phyloP scores from a whole-genome alignment of 2,797 vertebrate species.

The Thamnophis elegans region DNA sequence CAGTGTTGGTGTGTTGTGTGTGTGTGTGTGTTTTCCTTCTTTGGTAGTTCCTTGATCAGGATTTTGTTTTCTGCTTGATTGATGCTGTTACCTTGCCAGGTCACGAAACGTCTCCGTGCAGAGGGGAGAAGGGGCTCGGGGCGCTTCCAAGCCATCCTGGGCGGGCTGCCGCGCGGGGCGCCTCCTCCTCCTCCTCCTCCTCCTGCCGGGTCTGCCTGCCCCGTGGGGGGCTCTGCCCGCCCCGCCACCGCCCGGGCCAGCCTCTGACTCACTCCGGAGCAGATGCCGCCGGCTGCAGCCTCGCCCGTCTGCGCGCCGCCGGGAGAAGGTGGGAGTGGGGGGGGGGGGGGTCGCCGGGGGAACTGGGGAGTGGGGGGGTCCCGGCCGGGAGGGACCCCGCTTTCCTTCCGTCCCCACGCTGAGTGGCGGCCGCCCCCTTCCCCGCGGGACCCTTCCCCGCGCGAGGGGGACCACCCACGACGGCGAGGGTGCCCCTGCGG shows the following conservation, averaged over 20 bases:
- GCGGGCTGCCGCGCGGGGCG: not conserved
- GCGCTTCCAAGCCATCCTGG: not conserved
- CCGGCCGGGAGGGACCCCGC: not conserved
- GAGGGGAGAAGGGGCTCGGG: not conserved
- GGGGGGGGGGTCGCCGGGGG: not conserved
- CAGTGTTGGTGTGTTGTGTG: not conserved
- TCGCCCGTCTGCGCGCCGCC: not conserved
- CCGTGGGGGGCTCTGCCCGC: conserved; percentile 3
- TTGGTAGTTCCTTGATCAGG: not conserved
- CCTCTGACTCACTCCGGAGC: conserved; percentile 18
- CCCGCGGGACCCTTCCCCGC: not conserved
- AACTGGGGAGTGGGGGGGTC: not conserved
- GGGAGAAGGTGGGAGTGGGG: not conserved
- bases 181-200: not conserved
- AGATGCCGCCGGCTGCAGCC: not conserved
- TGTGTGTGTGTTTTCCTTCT: not conserved
- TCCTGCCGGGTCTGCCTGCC: not conserved
- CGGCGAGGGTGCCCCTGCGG: not conserved
- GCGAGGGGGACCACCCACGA: not conserved
- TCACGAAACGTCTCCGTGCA: not conserved
- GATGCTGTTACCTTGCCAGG: too few relatives aligned
- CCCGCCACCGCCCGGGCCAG: not conserved
- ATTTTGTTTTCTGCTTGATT: not conserved
- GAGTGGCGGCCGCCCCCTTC: not conserved
- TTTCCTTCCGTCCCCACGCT: not conserved